Evolutionary conservation across 2,888 invertebrate species (phyloP), one percentile per base, ranked within the genome.

Genomic region (Choristoneura rosaceana): DNA sequence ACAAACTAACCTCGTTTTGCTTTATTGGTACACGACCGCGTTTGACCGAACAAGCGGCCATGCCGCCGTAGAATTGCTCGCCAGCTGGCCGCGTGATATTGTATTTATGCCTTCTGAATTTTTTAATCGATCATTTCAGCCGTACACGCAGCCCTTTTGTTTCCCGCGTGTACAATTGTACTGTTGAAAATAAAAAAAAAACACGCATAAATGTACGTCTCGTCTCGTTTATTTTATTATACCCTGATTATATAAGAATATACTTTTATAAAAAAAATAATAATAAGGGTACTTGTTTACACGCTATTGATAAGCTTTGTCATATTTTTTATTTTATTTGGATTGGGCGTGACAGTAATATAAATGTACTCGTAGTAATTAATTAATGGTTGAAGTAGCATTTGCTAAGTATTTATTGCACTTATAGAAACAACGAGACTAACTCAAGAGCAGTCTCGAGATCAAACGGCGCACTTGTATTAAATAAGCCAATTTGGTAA

Each of bases 11-110:
- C 25, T 12, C 55, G 69, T 17, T 58, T 34, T 12, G 41, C 33
- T 7, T 70, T 64, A 70, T 65, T 65, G 70, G 64, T 45, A 65
- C 70, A 65, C 38, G 47, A n/a, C 34, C 55, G n/a, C 64, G 34
- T 64, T 25, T 33, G 60, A 33, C 17, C 64, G 64, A 34, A 38
- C 55, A 62, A n/a, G 52, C 45, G 38, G 64, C 33, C 59, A 9
- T 58, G 58, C 47, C 50, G 45, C 47, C 38, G 58, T 14, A 25
- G 25, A 9, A 47, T 67, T 43, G 69, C 43, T 52, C 41, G 61
- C 61, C 61, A 15, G 52, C 60, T 17, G 25, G 33, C 38, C 60
- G 33, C 33, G 43, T 25, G 8, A 34, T 60, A 61, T 14, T 68
- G 45, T 61, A 68, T 60, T 60, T 60, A 60, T 34, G n/a, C 59